Percentiles rank a stretch among this genome's conserved stretches.
Evolutionary conservation across 2,797 vertebrate species (phyloP).

Genomic region (Hippopotamyrus pictus): DNA sequence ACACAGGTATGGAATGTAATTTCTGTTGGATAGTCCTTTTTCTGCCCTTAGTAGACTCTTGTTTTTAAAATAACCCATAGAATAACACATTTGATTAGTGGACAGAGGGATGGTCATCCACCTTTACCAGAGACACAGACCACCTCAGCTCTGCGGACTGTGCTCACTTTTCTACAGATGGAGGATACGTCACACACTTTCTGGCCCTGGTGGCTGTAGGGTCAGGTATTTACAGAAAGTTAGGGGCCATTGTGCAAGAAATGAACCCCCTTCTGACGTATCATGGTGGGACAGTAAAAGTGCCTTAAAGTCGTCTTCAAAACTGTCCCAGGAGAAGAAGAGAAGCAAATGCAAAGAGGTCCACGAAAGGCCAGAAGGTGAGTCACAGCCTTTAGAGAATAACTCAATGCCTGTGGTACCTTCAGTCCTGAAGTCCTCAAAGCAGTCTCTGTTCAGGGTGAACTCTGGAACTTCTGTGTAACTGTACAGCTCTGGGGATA

Average conservation of each 20-base stretch:
- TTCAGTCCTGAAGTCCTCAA: conserved; percentile 83
- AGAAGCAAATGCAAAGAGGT: not conserved
- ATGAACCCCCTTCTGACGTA: not conserved
- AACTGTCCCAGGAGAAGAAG: not conserved
- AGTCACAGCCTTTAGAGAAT: not conserved
- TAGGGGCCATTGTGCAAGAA: not conserved
- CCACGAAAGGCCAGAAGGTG: not conserved
- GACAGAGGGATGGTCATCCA: not conserved
- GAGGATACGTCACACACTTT: not conserved
- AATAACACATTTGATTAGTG: not conserved
- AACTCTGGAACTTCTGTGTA: conserved; percentile 94
- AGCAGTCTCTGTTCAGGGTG: conserved; percentile 79
- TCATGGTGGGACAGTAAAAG: not conserved
- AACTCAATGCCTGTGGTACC: conserved; percentile 55
- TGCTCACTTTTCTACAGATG: not conserved
- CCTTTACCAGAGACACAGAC: not conserved
- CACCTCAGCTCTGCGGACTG: not conserved
- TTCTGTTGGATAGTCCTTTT: not conserved
- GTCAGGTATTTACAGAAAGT: not conserved
- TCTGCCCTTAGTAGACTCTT: not conserved
- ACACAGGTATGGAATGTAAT: not conserved
- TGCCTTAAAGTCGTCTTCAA: not conserved
- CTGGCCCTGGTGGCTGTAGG: not conserved
- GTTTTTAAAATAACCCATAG: not conserved
- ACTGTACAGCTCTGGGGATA: conserved; percentile 82